Evolutionary conservation across 2,113 vertebrate species (phyloP).

Genomic region (Chaetops frenatus): DNA sequence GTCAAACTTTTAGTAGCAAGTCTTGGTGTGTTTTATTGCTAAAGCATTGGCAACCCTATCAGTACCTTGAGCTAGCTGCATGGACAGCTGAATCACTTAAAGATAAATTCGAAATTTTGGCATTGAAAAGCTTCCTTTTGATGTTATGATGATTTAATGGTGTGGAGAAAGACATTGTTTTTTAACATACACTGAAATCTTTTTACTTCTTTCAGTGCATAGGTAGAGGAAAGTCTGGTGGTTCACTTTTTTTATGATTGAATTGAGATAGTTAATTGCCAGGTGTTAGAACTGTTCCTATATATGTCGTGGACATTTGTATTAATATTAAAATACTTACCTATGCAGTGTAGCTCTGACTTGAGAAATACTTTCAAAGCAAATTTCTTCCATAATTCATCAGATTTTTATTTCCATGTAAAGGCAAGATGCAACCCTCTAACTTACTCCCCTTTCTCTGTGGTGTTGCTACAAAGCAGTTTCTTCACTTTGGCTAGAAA

Average conservation of each 20-base stretch:
- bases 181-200: not conserved
- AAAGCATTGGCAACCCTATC: not conserved
- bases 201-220: not conserved
- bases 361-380: not conserved
- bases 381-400: not conserved
- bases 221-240: not conserved
- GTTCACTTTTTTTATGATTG: not conserved
- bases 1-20: not conserved
- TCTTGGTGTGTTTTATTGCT: not conserved
- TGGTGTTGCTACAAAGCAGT: not conserved
- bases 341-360: not conserved
- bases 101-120: not conserved
- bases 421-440: not conserved
- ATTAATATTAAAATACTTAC: not conserved
- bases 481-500: not conserved
- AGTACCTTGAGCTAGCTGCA: not conserved
- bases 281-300: not conserved
- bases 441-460: not conserved
- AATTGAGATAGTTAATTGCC: not conserved
- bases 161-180: not conserved
- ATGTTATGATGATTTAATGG: not conserved
- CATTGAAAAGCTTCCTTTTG: not conserved
- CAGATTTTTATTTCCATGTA: not conserved
- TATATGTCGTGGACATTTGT: not conserved
- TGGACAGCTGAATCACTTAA: not conserved